Evolutionary conservation across 2,797 vertebrate species (phyloP), one percentile per base, ranked within the genome.

Genomic region (Podarcis lilfordi): DNA sequence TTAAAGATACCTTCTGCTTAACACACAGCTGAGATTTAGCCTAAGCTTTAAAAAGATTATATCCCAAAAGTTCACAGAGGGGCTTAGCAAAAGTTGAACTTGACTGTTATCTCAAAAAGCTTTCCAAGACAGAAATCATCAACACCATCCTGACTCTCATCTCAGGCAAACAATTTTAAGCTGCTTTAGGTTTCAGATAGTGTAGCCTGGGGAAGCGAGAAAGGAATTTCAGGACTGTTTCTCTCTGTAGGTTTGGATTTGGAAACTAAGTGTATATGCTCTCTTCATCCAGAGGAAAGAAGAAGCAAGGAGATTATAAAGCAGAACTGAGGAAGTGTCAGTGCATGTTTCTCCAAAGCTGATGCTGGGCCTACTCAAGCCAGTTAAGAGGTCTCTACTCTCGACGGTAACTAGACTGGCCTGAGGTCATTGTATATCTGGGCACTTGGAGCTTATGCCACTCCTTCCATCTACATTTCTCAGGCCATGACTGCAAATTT

Each of bases 31-130:
- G 61, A 89, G 96, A 90, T 90, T 96, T 96, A 96, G 93, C 86
- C 86, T 68, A 27, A 93, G 91, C 90, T 96, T 96, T 95, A 94
- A 92, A 92, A 90, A 95, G 96, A 97, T 97, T 97, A 97, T 96
- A 92, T 2, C 55, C 71, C 17, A 89, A 93, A 95, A 95, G 89
- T 97, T 95, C 87, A 71, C 88, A 92, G 87, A 85, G 88, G 94
- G 92, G 89, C 88, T 89, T 94, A 90, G 87, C 92, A 85, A 93
- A 96, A 97, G 91, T 96, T 96, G 94, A 95, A 96, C 93, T 94
- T 87, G 89, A 90, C 92, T 95, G 91, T 95, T 95, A 96, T 95
- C 95, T 96, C 82, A 88, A 94, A 96, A 92, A 29, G 50, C 76
- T 95, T 94, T 95, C 0, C 7, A 91, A 94, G 85, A 40, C 59